phyloP scores from a whole-genome alignment of 1,140 invertebrate genomes.

The Papilio polytes region DNA sequence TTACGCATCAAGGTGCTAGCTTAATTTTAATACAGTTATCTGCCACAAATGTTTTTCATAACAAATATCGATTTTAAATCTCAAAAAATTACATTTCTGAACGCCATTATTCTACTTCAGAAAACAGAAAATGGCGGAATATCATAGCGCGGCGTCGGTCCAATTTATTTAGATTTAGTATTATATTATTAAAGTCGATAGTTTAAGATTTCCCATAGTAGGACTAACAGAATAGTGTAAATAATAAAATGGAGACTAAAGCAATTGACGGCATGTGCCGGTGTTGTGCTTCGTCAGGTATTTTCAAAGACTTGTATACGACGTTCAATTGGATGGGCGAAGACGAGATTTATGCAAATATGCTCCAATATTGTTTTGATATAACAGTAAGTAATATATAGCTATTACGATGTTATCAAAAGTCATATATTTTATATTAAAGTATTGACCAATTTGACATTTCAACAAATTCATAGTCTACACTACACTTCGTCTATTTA shows the following conservation, averaged over 20 bases:
- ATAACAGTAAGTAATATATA: slow-evolving; percentile 61
- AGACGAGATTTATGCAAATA: slow-evolving; percentile 72
- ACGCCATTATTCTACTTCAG: slow-evolving; percentile 32
- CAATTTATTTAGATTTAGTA: slow-evolving; percentile 40
- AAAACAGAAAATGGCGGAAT: slow-evolving; percentile 67
- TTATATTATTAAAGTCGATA: slow-evolving; percentile 49
- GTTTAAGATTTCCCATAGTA: slow-evolving; percentile 50
- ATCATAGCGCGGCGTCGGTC: slow-evolving; percentile 55
- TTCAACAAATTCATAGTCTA: background rate
- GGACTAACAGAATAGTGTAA: slow-evolving; percentile 56
- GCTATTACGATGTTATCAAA: background rate
- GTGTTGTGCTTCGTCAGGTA: slow-evolving; percentile 73
- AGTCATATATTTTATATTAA: background rate
- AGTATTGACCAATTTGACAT: background rate
- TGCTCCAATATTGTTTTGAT: slow-evolving; percentile 76
- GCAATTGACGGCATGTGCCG: slow-evolving; percentile 67
- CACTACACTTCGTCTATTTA: background rate
- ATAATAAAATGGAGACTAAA: slow-evolving; percentile 61
- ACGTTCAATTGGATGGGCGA: slow-evolving; percentile 75
- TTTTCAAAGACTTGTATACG: slow-evolving; percentile 68
- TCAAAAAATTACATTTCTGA: slow-evolving; percentile 32
- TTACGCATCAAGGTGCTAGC: no score
- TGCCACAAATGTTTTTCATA: no score
- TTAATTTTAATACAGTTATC: no score
- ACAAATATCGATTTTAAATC: background rate